These are phyloP conservation scores for Archilochus colubris DNA, from an alignment of 2,113 vertebrate genomes.

Conservation along the genomic window DNA sequence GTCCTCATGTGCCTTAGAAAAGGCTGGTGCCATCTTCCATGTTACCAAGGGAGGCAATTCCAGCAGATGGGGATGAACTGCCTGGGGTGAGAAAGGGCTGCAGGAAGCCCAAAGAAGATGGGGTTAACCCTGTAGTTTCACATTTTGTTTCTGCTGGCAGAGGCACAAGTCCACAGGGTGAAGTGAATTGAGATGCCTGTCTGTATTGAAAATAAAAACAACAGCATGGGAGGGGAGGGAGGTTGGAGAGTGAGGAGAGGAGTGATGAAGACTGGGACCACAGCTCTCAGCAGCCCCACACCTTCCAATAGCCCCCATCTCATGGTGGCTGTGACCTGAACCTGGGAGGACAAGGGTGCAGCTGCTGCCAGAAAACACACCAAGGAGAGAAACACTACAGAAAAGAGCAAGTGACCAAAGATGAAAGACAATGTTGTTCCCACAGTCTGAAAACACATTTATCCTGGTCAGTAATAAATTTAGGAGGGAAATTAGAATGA, in stretches of 20 bases:
- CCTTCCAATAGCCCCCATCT: too few species aligned
- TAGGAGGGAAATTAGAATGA: neutral
- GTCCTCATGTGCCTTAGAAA: neutral
- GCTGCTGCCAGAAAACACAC: neutral
- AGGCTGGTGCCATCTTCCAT: neutral
- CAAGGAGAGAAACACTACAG: neutral
- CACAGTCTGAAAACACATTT: neutral
- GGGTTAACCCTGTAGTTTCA: constrained; percentile 3
- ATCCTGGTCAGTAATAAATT: neutral
- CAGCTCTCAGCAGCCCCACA: neutral
- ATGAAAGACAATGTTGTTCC: neutral
- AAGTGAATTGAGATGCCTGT: neutral
- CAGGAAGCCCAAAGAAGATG: neutral
- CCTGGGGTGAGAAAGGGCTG: neutral
- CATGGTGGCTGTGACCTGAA: too few species aligned
- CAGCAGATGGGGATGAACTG: neutral
- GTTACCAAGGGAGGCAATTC: neutral
- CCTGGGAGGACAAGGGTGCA: neutral
- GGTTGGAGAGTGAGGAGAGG: neutral
- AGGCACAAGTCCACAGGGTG: neutral
- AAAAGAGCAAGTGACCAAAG: neutral
- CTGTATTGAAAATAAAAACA: constrained; percentile 22
- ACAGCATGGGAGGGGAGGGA: neutral
- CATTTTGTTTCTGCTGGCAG: constrained; percentile 33
- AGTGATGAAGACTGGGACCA: neutral